Percentiles rank a stretch among this genome's conserved stretches.
Conservation (phyloP, 2,888 invertebrate genomes). For the Cepaea hortensis region DNA sequence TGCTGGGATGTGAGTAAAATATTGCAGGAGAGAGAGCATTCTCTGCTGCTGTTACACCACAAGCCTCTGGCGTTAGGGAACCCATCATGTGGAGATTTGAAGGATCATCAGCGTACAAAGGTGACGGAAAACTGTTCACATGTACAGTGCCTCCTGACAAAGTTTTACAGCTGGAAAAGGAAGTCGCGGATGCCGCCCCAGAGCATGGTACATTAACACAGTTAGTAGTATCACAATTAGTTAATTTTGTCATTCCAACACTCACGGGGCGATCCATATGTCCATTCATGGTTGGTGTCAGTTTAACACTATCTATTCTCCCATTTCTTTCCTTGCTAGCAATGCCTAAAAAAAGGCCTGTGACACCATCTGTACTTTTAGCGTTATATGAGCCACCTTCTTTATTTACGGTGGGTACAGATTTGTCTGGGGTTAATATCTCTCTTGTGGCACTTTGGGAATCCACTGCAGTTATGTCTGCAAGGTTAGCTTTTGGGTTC, state of each 20-base stretch:
- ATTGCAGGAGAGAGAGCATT: constrained; percentile 8
- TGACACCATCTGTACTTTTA: not conserved
- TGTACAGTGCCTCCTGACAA: not conserved
- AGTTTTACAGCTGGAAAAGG: not conserved
- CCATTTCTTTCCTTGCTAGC: constrained; percentile 18
- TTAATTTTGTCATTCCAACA: not conserved
- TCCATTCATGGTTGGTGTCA: not conserved
- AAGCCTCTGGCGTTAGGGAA: not conserved
- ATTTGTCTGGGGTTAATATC: not conserved
- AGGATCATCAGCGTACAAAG: too few species aligned
- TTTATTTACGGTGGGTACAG: not conserved
- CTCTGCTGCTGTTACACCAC: not conserved
- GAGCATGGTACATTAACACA: not conserved
- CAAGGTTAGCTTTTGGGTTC: not conserved
- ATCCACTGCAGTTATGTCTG: not conserved
- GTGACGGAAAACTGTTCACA: not conserved
- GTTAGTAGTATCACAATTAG: not conserved
- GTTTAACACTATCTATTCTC: not conserved
- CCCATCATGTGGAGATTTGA: not conserved
- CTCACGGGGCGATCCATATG: not conserved
- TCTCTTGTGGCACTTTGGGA: constrained; percentile 1
- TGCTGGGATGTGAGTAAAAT: constrained; percentile 16
- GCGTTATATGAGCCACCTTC: not conserved
- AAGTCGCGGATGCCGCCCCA: not conserved
- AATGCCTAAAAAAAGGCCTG: constrained; percentile 21